Evolutionary conservation across 2,797 vertebrate genomes (phyloP).

Genomic region (Astyanax mexicanus): DNA sequence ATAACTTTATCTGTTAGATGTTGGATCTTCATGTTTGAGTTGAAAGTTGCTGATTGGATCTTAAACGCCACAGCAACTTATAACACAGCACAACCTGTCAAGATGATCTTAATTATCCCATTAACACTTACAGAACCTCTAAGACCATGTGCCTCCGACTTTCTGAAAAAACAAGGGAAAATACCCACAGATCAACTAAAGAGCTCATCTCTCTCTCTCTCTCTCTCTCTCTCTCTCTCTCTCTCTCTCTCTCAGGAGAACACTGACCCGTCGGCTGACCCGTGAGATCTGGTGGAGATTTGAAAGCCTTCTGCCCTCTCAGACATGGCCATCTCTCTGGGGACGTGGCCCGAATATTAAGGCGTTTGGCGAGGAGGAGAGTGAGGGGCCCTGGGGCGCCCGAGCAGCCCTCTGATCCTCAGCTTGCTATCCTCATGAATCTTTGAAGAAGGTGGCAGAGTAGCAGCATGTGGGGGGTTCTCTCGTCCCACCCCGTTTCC

Average conservation of each 20-base stretch:
- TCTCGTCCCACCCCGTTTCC: conserved; percentile 6
- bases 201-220: background rate
- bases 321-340: background rate
- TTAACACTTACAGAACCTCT: conserved; percentile 11
- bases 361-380: background rate
- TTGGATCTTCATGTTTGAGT: too few species aligned
- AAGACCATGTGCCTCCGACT: background rate
- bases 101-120: conserved; percentile 9
- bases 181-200: conserved; percentile 18
- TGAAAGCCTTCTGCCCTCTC: conserved; percentile 54
- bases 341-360: conserved; percentile 48
- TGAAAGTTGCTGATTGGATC: too few species aligned
- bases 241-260: conserved; percentile 19
- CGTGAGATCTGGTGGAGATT: conserved; percentile 55
- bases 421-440: conserved; percentile 25
- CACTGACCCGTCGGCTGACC: conserved; percentile 45
- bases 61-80: too few species aligned
- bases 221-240: background rate
- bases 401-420: conserved; percentile 12
- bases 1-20: too few species aligned
- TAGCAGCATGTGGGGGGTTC: background rate
- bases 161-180: background rate
- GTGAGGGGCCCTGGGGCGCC: conserved; percentile 12
- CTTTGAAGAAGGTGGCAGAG: conserved; percentile 12
- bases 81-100: too few species aligned